A percentile compares a stretch with the other conserved stretches of the same genome.
phyloP scores from a whole-genome alignment of 2,797 vertebrate genomes.

The Malacoctenus gilli region DNA sequence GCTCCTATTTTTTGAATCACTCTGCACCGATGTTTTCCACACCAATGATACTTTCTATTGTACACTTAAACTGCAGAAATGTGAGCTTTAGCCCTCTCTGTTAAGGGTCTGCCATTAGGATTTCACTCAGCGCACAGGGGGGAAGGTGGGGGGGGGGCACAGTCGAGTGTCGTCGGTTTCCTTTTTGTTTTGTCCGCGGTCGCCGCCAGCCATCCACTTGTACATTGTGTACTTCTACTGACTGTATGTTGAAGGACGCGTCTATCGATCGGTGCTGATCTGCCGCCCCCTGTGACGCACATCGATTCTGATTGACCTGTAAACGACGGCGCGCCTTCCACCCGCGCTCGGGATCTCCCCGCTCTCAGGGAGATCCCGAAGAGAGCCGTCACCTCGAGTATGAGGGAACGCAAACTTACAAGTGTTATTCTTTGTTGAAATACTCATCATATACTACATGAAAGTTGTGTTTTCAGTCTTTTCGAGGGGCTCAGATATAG shows the following conservation, averaged over 20 bases:
- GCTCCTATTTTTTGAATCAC: slow-evolving; percentile 51
- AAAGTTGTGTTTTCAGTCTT: slow-evolving; percentile 27
- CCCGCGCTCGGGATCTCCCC: too few species aligned
- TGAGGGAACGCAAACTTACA: slow-evolving; percentile 10
- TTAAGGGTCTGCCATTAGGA: slow-evolving; percentile 17
- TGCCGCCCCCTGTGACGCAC: slow-evolving; percentile 12
- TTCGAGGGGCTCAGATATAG: slow-evolving; percentile 36
- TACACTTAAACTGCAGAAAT: slow-evolving; percentile 56
- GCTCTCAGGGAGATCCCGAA: too few species aligned
- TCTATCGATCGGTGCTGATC: slow-evolving; percentile 20
- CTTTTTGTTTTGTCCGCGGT: not conserved
- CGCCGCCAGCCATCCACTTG: slow-evolving; percentile 33
- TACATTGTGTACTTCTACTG: slow-evolving; percentile 24
- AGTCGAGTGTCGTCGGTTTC: slow-evolving; percentile 2
- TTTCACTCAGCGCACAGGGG: slow-evolving; percentile 24
- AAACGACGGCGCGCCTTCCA: slow-evolving; percentile 13
- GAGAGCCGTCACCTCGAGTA: slow-evolving; percentile 19
- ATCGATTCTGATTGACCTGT: slow-evolving; percentile 3
- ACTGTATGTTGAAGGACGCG: slow-evolving; percentile 24
- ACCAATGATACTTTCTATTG: slow-evolving; percentile 61
- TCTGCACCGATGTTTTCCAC: slow-evolving; percentile 44
- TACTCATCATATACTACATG: slow-evolving; percentile 32
- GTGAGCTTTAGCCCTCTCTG: slow-evolving; percentile 42
- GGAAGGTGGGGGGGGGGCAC: too few species aligned
- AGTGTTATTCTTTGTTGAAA: slow-evolving; percentile 54